Evolutionary conservation across 35 echinoderm and acorn worm species (phyloP).

Genomic region (Heliocidaris tuberculata): DNA sequence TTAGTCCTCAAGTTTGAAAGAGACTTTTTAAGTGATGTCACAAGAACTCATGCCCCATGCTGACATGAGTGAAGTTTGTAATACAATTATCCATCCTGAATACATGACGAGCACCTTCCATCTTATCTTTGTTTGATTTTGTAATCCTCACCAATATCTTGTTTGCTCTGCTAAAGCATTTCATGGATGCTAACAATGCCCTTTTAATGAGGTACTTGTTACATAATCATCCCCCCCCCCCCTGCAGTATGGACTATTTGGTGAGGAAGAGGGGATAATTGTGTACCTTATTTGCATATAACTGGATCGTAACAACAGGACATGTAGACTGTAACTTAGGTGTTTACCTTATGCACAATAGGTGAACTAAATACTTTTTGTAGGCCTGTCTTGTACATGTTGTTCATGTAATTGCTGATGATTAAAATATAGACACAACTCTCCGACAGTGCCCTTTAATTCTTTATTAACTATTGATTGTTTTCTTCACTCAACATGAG

Average conservation of each 20-base stretch:
- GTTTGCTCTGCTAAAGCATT: not conserved
- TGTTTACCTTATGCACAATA: no score
- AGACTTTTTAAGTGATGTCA: not conserved
- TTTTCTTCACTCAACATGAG: no score
- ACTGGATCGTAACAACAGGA: not conserved
- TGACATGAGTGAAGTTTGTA: not conserved
- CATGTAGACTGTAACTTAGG: no score
- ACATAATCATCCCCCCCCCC: conserved; percentile 28
- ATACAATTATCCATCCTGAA: conserved; percentile 17
- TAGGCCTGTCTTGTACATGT: no score
- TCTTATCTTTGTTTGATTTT: conserved; percentile 1
- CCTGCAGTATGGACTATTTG: not conserved
- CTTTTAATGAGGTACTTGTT: conserved; percentile 1
- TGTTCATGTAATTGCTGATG: no score
- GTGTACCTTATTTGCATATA: conserved; percentile 34
- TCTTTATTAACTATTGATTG: no score
- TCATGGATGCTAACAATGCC: not conserved
- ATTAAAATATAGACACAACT: no score
- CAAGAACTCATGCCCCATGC: not conserved
- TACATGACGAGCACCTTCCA: not conserved
- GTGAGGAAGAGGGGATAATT: not conserved
- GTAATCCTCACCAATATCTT: not conserved
- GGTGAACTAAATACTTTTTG: no score
- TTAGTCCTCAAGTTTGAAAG: not conserved
- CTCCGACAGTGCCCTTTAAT: no score